A percentile compares a stretch with the other conserved stretches of the same genome.
Evolutionary conservation across 2,888 invertebrate species (phyloP).

Genomic region (Euzetes globulus): DNA sequence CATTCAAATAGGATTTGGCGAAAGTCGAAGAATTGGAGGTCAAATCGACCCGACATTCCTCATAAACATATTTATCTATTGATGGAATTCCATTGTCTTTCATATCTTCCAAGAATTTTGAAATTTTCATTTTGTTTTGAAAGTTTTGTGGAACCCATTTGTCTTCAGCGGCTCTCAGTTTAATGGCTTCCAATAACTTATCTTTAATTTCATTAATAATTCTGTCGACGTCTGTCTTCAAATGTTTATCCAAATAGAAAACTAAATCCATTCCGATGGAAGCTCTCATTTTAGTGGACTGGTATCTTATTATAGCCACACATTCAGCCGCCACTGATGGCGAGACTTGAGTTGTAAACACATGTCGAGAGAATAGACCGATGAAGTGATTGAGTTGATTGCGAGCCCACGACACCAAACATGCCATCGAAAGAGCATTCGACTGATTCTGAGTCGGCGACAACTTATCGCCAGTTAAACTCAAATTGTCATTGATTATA

Average conservation of each 20-base stretch:
- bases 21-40: constrained; percentile 74
- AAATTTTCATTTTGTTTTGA: constrained; percentile 61
- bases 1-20: constrained; percentile 63
- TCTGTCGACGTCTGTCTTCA: constrained; percentile 67
- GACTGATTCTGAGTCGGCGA: constrained; percentile 8
- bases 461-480: background rate
- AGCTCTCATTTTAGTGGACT: constrained; percentile 53
- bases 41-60: constrained; percentile 63
- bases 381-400: constrained; percentile 48
- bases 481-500: background rate
- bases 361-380: constrained; percentile 54
- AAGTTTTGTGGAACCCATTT: constrained; percentile 71
- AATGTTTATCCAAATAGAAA: constrained; percentile 78
- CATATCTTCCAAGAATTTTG: constrained; percentile 64
- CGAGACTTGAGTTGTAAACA: constrained; percentile 79
- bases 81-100: constrained; percentile 59
- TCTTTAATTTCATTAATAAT: constrained; percentile 69
- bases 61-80: constrained; percentile 60
- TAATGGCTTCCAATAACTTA: constrained; percentile 72
- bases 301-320: constrained; percentile 61
- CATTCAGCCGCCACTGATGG: constrained; percentile 60
- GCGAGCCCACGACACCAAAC: constrained; percentile 62
- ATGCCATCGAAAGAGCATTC: constrained; percentile 27
- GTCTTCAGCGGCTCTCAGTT: constrained; percentile 63
- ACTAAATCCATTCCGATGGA: constrained; percentile 75